Percentiles rank a stretch among this genome's conserved stretches.
These are phyloP conservation scores for Callyntrura sp. DNA, from an alignment of 2,888 invertebrate species.

Conservation along the genomic window DNA sequence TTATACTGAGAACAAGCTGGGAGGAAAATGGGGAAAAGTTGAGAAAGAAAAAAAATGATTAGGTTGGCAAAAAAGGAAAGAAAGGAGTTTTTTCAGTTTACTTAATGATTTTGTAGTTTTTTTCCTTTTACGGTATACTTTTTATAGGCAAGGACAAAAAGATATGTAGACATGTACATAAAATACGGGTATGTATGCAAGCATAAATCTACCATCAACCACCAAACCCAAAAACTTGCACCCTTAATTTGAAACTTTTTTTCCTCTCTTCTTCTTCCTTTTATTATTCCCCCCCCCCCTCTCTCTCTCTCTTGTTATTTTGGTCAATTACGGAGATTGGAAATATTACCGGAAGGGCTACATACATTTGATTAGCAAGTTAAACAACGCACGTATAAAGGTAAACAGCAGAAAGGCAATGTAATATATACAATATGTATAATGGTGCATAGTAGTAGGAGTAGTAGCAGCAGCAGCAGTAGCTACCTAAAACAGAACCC, in stretches of 20 bases:
- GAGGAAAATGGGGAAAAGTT: conserved; percentile 6
- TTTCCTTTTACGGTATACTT: conserved; percentile 37
- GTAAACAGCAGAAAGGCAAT: no score
- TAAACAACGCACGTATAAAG: neutral
- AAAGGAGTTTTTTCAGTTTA: neutral
- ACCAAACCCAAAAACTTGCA: no score
- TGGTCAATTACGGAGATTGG: conserved; percentile 68
- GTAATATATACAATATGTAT: no score
- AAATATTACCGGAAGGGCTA: conserved; percentile 60
- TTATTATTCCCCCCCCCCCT: neutral
- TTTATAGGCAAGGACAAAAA: conserved; percentile 7
- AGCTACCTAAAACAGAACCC: no score
- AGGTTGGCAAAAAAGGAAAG: neutral
- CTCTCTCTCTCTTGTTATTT: conserved; percentile 13
- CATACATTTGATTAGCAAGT: conserved; percentile 6
- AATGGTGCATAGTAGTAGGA: no score
- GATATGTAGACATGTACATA: no score
- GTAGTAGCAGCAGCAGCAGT: no score
- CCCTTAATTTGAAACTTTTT: conserved; percentile 51
- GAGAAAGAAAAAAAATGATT: conserved; percentile 3
- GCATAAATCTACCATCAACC: conserved; percentile 3
- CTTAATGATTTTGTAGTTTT: neutral
- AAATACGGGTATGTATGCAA: no score
- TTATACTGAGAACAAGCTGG: no score
- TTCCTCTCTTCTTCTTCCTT: conserved; percentile 21